Evolutionary conservation across 2,797 vertebrate genomes (phyloP).

Genomic region (Pampus argenteus): DNA sequence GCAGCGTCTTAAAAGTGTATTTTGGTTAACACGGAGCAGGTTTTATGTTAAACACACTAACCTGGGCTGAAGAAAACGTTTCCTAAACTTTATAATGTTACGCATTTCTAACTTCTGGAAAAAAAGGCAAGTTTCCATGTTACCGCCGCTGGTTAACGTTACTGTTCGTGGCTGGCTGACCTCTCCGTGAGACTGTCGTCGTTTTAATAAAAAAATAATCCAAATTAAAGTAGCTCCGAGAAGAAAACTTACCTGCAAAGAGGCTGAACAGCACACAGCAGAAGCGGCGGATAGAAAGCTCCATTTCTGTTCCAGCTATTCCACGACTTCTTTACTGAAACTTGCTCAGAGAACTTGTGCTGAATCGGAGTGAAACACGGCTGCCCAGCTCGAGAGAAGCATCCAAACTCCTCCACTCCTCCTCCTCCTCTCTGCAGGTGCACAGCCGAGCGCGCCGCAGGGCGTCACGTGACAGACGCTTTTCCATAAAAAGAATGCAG

Average conservation of each 20-base stretch:
- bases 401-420: constrained; percentile 76
- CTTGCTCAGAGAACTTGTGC: constrained; percentile 66
- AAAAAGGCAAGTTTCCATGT: neutral
- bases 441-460: constrained; percentile 75
- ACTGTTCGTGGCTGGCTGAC: neutral
- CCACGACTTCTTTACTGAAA: constrained; percentile 55
- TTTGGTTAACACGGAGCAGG: neutral
- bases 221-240: constrained; percentile 30
- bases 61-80: neutral
- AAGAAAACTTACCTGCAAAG: constrained; percentile 76
- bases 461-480: constrained; percentile 77
- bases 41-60: neutral
- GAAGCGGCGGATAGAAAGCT: constrained; percentile 30
- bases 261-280: constrained; percentile 63
- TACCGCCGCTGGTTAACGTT: constrained; percentile 1
- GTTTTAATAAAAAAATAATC: constrained; percentile 12
- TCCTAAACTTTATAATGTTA: neutral
- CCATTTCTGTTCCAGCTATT: constrained; percentile 73
- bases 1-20: neutral
- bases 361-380: constrained; percentile 32
- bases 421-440: constrained; percentile 81
- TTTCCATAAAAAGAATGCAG: accelerated
- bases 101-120: neutral
- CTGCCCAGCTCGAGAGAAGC: constrained; percentile 54
- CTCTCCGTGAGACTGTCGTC: constrained; percentile 14